These are phyloP conservation scores for Eubucco bourcierii DNA, from an alignment of 2,113 vertebrate species.

Conservation along the genomic window DNA sequence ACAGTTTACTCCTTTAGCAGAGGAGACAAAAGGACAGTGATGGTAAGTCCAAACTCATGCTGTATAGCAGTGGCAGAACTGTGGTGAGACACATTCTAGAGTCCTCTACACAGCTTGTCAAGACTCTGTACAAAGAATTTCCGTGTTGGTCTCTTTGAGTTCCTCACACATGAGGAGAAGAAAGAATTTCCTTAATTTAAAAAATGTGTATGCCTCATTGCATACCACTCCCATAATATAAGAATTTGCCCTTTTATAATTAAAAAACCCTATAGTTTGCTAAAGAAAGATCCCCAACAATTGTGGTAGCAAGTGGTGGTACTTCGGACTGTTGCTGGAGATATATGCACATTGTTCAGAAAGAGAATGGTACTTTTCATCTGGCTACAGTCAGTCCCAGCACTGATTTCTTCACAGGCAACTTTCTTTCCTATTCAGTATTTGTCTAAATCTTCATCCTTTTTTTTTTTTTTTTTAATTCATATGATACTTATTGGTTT, in stretches of 20 bases:
- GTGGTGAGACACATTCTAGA: background rate
- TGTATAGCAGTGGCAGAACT: background rate
- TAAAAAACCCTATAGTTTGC: constrained; percentile 2
- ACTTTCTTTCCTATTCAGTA: constrained; percentile 24
- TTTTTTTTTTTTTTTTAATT: background rate
- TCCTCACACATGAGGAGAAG: background rate
- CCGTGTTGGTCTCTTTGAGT: background rate
- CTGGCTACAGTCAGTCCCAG: constrained; percentile 16
- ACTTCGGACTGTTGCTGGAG: background rate
- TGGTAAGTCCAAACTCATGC: background rate
- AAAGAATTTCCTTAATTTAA: constrained; percentile 27
- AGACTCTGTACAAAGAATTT: background rate
- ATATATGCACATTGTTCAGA: background rate
- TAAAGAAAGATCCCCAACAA: background rate
- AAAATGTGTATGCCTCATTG: background rate
- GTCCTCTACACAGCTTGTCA: background rate
- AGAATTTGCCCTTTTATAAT: background rate
- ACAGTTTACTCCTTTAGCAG: background rate
- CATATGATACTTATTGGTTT: constrained; percentile 15
- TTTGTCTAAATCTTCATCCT: constrained; percentile 23
- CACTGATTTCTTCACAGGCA: background rate
- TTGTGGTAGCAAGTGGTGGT: background rate
- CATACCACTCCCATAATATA: background rate
- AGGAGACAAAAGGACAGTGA: background rate
- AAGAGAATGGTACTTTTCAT: constrained; percentile 9